These are phyloP conservation scores for Centropus bengalensis DNA, from an alignment of 2,113 vertebrate genomes.

Conservation along the genomic window DNA sequence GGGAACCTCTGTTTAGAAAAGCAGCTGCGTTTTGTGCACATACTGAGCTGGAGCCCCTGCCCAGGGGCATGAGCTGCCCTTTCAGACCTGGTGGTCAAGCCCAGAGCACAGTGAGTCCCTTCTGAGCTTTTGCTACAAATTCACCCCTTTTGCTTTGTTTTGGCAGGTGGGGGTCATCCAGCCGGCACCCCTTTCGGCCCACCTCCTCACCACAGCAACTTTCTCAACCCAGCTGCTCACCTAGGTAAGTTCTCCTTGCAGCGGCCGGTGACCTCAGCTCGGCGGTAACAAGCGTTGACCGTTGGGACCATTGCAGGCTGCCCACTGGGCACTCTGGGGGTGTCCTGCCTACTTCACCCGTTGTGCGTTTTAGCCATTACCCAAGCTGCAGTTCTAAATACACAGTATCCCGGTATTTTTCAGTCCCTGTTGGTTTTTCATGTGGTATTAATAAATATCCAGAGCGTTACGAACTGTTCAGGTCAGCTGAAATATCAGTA, in stretches of 20 bases:
- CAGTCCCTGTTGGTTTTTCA: not conserved
- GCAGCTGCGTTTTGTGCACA: not conserved
- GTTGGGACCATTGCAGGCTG: not conserved
- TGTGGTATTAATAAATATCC: not conserved
- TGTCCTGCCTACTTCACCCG: not conserved
- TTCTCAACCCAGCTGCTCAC: constrained; percentile 90
- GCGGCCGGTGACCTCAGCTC: accelerated
- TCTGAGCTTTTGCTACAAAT: not conserved
- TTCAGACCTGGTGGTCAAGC: not conserved
- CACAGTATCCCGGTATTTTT: not conserved
- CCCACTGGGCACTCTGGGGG: not conserved
- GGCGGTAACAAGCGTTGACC: not conserved
- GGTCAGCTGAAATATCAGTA: not conserved
- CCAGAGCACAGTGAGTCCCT: not conserved
- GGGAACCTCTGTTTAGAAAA: not conserved
- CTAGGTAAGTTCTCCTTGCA: constrained; percentile 80
- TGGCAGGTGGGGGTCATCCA: constrained; percentile 88
- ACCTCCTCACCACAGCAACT: constrained; percentile 92
- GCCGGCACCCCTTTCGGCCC: constrained; percentile 89
- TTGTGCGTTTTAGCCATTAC: not conserved
- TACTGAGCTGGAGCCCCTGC: not conserved
- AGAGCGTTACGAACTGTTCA: not conserved
- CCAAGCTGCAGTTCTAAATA: not conserved
- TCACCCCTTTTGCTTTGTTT: constrained; percentile 38
- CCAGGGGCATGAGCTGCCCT: accelerated